phyloP scores from a whole-genome alignment of 2,797 vertebrate species.

The Myiotriccus ornatus region DNA sequence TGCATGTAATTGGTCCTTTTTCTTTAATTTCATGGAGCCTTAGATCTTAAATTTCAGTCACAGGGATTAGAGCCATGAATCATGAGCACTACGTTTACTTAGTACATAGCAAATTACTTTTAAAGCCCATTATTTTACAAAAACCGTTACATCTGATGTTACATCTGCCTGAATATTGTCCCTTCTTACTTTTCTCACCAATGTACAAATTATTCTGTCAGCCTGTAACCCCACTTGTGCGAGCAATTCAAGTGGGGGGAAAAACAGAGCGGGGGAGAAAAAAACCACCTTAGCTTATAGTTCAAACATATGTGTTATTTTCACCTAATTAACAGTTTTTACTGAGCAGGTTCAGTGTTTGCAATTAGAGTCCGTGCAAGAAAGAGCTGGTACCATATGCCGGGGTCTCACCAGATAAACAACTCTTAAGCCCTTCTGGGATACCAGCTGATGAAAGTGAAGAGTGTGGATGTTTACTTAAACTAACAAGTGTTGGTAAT shows the following conservation, averaged over 20 bases:
- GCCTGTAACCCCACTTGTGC: neutral
- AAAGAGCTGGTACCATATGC: constrained; percentile 11
- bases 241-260: neutral
- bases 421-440: constrained; percentile 26
- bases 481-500: neutral
- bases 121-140: constrained; percentile 11
- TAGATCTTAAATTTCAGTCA: constrained; percentile 57
- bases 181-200: neutral
- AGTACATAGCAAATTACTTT: constrained; percentile 21
- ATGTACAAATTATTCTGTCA: neutral
- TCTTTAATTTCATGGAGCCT: constrained; percentile 58
- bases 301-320: neutral
- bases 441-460: constrained; percentile 13
- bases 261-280: neutral
- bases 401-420: constrained; percentile 18
- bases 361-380: neutral
- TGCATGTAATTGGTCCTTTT: constrained; percentile 54
- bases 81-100: constrained; percentile 21
- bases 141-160: neutral
- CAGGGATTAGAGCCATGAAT: constrained; percentile 49
- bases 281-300: neutral
- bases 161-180: neutral
- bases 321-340: constrained; percentile 31
- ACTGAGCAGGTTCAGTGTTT: neutral
- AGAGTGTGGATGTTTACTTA: neutral